Conservation (phyloP, 2,888 invertebrate species). For the Rosalia funebris region DNA sequence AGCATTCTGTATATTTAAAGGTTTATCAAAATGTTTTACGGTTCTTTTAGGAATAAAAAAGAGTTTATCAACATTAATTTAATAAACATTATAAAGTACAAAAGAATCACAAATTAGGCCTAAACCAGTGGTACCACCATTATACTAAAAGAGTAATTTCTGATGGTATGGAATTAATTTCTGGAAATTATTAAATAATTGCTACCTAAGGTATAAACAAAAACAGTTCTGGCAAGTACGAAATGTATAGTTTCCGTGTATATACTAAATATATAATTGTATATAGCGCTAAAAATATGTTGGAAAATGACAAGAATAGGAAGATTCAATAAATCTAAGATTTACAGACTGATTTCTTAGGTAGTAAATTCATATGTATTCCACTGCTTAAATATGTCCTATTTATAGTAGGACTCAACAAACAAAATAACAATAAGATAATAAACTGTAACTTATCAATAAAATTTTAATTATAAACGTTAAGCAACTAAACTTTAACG, state of each 20-base stretch:
- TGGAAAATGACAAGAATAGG: background rate
- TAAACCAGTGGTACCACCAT: constrained; percentile 20
- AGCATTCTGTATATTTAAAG: too few species aligned
- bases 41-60: too few species aligned
- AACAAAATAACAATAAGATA: constrained; percentile 1
- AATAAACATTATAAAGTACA: constrained; percentile 10
- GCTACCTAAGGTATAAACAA: constrained; percentile 8
- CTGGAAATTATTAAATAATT: constrained; percentile 26
- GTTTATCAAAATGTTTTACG: too few species aligned
- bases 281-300: constrained; percentile 19
- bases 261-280: constrained; percentile 26
- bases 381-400: constrained; percentile 5
- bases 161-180: constrained; percentile 12
- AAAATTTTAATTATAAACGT: constrained; percentile 1
- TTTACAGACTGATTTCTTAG: too few species aligned
- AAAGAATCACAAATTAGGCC: constrained; percentile 27
- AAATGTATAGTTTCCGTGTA: constrained; percentile 24
- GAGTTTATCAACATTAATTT: constrained; percentile 17
- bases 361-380: too few species aligned
- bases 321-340: constrained; percentile 1
- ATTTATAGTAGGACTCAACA: constrained; percentile 8
- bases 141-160: constrained; percentile 13
- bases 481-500: background rate
- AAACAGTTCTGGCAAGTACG: constrained; percentile 19
- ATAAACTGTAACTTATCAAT: background rate